phyloP scores from a whole-genome alignment of 1,140 invertebrate genomes.

The Drosophila biarmipes region DNA sequence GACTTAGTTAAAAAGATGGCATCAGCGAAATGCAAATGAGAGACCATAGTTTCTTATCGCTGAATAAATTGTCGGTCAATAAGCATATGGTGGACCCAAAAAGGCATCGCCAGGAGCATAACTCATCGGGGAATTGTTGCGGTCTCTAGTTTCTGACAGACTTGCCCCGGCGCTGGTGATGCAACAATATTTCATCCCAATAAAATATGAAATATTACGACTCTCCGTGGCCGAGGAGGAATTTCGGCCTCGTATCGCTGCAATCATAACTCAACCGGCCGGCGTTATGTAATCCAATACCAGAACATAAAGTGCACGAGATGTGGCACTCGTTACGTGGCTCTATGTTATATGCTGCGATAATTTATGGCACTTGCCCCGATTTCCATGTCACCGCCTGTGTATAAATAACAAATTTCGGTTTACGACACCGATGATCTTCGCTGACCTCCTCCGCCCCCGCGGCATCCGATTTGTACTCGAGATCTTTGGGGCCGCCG shows the following conservation, averaged over 20 bases:
- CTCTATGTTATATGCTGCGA: slow-evolving; percentile 57
- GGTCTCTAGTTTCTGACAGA: slow-evolving; percentile 52
- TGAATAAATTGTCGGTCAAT: slow-evolving; percentile 44
- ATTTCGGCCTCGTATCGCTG: slow-evolving; percentile 56
- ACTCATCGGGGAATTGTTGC: slow-evolving; percentile 40
- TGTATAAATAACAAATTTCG: slow-evolving; percentile 71
- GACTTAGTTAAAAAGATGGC: slow-evolving; percentile 10
- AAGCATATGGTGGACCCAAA: slow-evolving; percentile 36
- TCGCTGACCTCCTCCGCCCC: slow-evolving; percentile 45
- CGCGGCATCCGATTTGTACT: slow-evolving; percentile 34
- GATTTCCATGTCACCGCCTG: slow-evolving; percentile 65
- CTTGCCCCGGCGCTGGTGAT: slow-evolving; percentile 46
- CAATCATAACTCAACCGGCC: slow-evolving; percentile 65
- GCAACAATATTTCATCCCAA: slow-evolving; percentile 71
- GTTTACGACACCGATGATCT: slow-evolving; percentile 73
- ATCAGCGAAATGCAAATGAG: slow-evolving; percentile 39
- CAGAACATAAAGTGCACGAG: slow-evolving; percentile 74
- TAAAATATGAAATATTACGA: slow-evolving; percentile 73
- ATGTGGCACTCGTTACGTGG: slow-evolving; percentile 55
- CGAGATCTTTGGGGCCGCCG: slow-evolving; percentile 13
- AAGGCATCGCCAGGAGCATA: slow-evolving; percentile 24
- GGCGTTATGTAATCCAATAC: slow-evolving; percentile 67
- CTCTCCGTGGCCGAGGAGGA: slow-evolving; percentile 20
- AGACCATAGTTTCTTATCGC: slow-evolving; percentile 37
- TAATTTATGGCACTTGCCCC: slow-evolving; percentile 71